Percentiles rank a stretch among this genome's conserved stretches.
These are phyloP conservation scores for Trachelus tabidus DNA, from an alignment of 2,888 invertebrate genomes.

Conservation along the genomic window DNA sequence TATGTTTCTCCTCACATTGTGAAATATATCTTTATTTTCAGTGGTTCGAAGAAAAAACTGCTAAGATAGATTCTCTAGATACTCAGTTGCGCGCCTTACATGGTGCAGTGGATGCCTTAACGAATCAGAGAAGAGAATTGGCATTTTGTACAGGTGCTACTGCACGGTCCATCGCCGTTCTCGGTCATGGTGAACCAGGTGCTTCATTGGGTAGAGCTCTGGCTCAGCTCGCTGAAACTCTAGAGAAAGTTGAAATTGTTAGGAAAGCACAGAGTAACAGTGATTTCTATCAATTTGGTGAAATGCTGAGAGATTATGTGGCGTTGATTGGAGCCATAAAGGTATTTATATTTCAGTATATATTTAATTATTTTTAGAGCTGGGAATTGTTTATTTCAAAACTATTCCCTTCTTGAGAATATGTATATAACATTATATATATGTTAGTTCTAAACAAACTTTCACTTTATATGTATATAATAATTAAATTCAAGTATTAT, in stretches of 20 bases:
- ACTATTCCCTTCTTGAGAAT: too few relatives aligned
- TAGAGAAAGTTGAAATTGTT: conserved; percentile 82
- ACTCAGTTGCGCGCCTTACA: conserved; percentile 87
- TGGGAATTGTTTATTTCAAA: too few relatives aligned
- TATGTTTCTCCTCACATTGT: too few relatives aligned
- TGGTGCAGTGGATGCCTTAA: conserved; percentile 87
- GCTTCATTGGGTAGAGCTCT: conserved; percentile 90
- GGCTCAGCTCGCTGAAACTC: conserved; percentile 85
- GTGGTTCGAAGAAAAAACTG: conserved; percentile 99
- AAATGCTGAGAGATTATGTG: conserved; percentile 94
- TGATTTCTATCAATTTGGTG: conserved; percentile 94
- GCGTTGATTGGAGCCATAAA: conserved; percentile 92
- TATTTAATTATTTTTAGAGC: background rate
- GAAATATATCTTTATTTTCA: conserved; percentile 62
- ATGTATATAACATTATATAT: too few relatives aligned
- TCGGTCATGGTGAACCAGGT: conserved; percentile 94
- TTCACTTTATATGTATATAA: too few relatives aligned
- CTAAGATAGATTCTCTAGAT: conserved; percentile 92
- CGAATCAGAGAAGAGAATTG: conserved; percentile 86
- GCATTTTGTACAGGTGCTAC: conserved; percentile 83
- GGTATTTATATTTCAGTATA: conserved; percentile 61
- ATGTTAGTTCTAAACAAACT: too few relatives aligned
- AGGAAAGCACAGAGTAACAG: conserved; percentile 94
- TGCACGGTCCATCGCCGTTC: conserved; percentile 87
- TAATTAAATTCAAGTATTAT: too few relatives aligned